Evolutionary conservation across 2,113 vertebrate genomes (phyloP), one percentile per base, ranked within the genome.

Genomic region (Lutjanus erythropterus): DNA sequence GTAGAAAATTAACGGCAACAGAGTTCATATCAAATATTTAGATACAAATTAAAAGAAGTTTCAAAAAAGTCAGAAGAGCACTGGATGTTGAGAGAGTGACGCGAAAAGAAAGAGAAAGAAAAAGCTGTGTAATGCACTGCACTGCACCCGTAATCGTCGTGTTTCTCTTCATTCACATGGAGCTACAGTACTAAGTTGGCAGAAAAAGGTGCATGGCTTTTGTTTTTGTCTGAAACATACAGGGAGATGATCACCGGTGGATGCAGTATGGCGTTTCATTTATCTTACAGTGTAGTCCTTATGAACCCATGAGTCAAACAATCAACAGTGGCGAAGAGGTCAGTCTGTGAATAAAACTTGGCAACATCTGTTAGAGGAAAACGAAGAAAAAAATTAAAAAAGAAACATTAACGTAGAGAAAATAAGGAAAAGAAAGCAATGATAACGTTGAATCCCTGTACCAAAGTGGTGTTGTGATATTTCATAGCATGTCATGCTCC

Each of bases 111-210:
- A 37, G 19, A 14, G 3, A 71, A 78, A 6, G 9, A 31, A 65
- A 62, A 44, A 85, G 66, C 80, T 58, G 44, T 74, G 49, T 86
- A 78, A 92, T 84, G 75, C 81, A 75, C 88, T 67, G 85, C 78
- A 78, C 83, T 83, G 90, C 91, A 92, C 88, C 91, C 88, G 81
- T 90, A 92, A 79, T 89, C 75, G 72, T 82, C 23, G 55, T 83
- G 75, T 71, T 58, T 86, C 37, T 62, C 19, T 21, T 69, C 58
- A 18, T 75, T 78, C 72, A 71, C 52, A 71, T 81, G 52, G 78
- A 89, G 85, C 91, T 93, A 92, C 92, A 92, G 92, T 91, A 88
- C 92, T 91, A 78, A 82, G 87, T 90, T 85, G 86, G 89, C 91
- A 92, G 91, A 91, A 88, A 84, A 86, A 86, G 82, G 83, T 86